phyloP scores from a whole-genome alignment of 2,888 invertebrate species.

The Cordylochernes scorpioides region DNA sequence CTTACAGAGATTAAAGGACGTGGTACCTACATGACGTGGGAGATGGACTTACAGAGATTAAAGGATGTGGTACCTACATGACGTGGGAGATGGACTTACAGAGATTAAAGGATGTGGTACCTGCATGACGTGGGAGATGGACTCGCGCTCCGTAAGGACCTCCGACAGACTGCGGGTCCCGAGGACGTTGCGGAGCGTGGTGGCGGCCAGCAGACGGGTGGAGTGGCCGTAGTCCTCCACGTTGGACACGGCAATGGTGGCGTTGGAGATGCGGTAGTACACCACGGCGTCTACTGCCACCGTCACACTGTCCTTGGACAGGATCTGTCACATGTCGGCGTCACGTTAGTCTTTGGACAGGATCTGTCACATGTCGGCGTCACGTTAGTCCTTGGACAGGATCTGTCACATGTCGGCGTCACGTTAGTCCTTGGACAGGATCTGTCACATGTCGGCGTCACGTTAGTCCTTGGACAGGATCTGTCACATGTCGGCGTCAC shows the following conservation, averaged over 20 bases:
- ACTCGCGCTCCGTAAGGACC: constrained; percentile 81
- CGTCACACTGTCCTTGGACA: constrained; percentile 18
- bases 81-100: too few species aligned
- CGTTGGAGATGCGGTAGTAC: constrained; percentile 52
- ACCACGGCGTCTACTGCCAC: constrained; percentile 19
- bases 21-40: too few species aligned
- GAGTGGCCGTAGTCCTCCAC: constrained; percentile 42
- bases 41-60: too few species aligned
- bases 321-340: constrained; percentile 9
- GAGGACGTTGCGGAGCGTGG: constrained; percentile 40
- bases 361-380: neutral
- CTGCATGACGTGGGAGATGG: constrained; percentile 74
- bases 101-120: too few species aligned
- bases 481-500: too few species aligned
- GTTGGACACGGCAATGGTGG: constrained; percentile 86
- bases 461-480: too few species aligned
- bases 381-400: too few species aligned
- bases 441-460: too few species aligned
- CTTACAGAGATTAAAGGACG: too few species aligned
- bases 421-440: too few species aligned
- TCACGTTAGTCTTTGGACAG: neutral
- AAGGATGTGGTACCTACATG: too few species aligned
- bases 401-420: too few species aligned
- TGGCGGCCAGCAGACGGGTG: constrained; percentile 44
- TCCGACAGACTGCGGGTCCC: constrained; percentile 84